Evolutionary conservation across 2,888 invertebrate genomes (phyloP).

Genomic region (Yponomeuta plumbellus): DNA sequence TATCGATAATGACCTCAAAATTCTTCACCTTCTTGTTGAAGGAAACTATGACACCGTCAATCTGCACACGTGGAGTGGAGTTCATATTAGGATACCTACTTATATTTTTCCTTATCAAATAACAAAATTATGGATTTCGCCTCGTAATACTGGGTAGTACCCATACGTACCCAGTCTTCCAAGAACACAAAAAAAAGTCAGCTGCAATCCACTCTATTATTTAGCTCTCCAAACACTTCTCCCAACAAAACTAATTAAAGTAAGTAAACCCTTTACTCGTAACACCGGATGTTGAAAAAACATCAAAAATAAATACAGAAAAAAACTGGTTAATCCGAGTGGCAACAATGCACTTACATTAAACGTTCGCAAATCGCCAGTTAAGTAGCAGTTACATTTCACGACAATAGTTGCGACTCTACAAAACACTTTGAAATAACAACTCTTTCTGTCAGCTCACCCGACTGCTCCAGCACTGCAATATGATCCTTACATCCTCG

Average conservation of each 20-base stretch:
- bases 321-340: neutral
- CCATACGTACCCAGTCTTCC: neutral
- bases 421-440: slow-evolving; percentile 3
- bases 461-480: neutral
- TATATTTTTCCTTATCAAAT: too few species aligned
- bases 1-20: too few species aligned
- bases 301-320: neutral
- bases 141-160: too few species aligned
- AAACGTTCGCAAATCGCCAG: slow-evolving; percentile 9
- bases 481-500: neutral
- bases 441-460: neutral
- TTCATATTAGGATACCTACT: too few species aligned
- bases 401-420: neutral
- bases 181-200: neutral
- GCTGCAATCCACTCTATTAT: neutral
- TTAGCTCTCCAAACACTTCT: neutral
- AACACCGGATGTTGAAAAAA: slow-evolving; percentile 9
- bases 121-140: too few species aligned
- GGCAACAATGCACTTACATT: slow-evolving; percentile 2
- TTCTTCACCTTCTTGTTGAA: too few species aligned
- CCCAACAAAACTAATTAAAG: neutral
- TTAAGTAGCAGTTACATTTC: slow-evolving; percentile 12
- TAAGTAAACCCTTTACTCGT: neutral
- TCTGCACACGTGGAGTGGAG: too few species aligned
- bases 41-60: too few species aligned